Evolutionary conservation across 2,888 invertebrate genomes (phyloP).

Genomic region (Conistra vaccinii): DNA sequence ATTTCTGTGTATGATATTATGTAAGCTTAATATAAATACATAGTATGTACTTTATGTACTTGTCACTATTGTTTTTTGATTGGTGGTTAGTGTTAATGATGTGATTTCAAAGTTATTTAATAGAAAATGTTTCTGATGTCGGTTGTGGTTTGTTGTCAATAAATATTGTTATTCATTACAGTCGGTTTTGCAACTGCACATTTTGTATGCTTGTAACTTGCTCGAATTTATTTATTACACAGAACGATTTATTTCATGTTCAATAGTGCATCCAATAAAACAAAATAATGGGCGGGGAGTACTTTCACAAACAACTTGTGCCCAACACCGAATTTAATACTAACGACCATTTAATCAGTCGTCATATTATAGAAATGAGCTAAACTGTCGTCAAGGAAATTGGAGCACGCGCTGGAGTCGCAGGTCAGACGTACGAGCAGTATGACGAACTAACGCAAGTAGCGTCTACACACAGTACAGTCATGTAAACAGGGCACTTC

Average conservation of each 20-base stretch:
- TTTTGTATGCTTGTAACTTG: too few relatives aligned
- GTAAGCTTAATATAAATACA: background rate
- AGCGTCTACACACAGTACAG: slow-evolving; percentile 14
- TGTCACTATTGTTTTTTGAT: background rate
- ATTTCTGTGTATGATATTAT: background rate
- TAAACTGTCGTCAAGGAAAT: slow-evolving; percentile 31
- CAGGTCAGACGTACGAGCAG: background rate
- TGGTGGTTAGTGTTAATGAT: slow-evolving; percentile 8
- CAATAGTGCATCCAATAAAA: slow-evolving; percentile 16
- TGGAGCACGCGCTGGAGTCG: slow-evolving; percentile 24
- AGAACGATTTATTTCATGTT: slow-evolving; percentile 20
- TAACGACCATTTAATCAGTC: background rate
- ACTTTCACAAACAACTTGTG: background rate
- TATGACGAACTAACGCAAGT: background rate
- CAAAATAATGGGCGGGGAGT: slow-evolving; percentile 8
- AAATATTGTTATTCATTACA: slow-evolving; percentile 15
- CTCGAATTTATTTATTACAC: slow-evolving; percentile 24
- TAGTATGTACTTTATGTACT: background rate
- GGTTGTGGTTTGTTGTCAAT: slow-evolving; percentile 13
- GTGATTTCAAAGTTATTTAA: slow-evolving; percentile 17
- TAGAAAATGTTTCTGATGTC: slow-evolving; percentile 12
- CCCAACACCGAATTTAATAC: background rate
- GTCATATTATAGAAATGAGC: background rate
- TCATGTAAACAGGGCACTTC: slow-evolving; percentile 35
- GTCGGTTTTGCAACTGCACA: background rate